These are phyloP conservation scores for Aphaenogaster ashmeadi DNA, from an alignment of 1,140 invertebrate species.

Conservation along the genomic window DNA sequence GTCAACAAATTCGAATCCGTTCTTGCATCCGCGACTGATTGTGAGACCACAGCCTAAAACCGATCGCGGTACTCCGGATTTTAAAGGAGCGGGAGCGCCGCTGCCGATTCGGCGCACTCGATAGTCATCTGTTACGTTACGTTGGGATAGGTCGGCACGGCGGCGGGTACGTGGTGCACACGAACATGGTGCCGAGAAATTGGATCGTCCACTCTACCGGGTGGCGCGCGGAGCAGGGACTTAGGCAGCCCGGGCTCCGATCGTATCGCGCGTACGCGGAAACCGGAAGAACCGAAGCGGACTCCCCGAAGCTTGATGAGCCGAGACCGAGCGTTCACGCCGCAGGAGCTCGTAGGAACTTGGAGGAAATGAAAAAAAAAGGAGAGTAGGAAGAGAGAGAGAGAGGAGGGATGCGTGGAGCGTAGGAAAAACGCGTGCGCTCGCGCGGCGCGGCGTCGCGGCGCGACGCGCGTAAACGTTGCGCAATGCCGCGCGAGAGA, in stretches of 20 bases:
- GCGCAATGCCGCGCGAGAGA: conserved; percentile 65
- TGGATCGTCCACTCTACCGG: conserved; percentile 80
- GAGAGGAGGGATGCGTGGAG: not conserved
- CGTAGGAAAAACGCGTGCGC: conserved; percentile 26
- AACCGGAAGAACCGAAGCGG: conserved; percentile 20
- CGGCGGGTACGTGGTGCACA: conserved; percentile 67
- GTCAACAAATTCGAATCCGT: not conserved
- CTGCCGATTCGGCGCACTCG: conserved; percentile 75
- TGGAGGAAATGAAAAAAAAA: conserved; percentile 23
- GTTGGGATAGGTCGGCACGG: conserved; percentile 80
- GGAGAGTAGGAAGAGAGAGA: not conserved
- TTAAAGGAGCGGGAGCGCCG: conserved; percentile 56
- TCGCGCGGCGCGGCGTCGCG: not conserved
- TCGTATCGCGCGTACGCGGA: conserved; percentile 13
- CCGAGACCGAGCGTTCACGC: conserved; percentile 23
- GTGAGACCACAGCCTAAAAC: not conserved
- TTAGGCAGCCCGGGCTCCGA: not conserved
- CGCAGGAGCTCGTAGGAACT: not conserved
- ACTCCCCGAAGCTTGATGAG: conserved; percentile 26
- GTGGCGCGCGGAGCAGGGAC: conserved; percentile 65
- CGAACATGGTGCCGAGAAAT: conserved; percentile 74
- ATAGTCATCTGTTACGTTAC: conserved; percentile 81
- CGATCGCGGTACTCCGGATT: conserved; percentile 28
- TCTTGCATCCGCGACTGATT: not conserved
- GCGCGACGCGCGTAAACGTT: conserved; percentile 64